A percentile compares a stretch with the other conserved stretches of the same genome.
Evolutionary conservation across 2,113 vertebrate species (phyloP).

Genomic region (Cololabis saira): DNA sequence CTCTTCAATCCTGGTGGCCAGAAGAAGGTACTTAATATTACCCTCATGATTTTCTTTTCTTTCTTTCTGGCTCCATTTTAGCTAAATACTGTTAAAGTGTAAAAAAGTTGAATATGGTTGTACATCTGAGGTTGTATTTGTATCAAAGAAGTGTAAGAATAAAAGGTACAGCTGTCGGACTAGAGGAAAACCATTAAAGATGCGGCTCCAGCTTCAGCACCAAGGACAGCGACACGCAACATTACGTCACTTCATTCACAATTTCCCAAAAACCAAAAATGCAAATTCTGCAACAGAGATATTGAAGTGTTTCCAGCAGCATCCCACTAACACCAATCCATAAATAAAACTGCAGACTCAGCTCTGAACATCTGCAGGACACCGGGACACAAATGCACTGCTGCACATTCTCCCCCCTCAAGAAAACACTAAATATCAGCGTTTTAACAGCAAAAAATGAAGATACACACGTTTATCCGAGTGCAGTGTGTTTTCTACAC

Average conservation of each 20-base stretch:
- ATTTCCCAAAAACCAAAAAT: not conserved
- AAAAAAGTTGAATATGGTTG: too few relatives aligned
- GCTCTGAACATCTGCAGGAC: constrained; percentile 40
- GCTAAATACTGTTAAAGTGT: too few relatives aligned
- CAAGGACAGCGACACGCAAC: constrained; percentile 76
- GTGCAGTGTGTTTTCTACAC: not conserved
- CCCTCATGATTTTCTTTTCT: too few relatives aligned
- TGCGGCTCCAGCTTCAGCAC: constrained; percentile 75
- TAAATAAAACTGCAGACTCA: not conserved
- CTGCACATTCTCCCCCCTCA: not conserved
- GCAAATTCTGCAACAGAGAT: not conserved
- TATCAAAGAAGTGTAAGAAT: too few relatives aligned
- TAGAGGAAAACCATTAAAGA: constrained; percentile 10
- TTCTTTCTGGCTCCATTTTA: too few relatives aligned
- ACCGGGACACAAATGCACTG: constrained; percentile 18
- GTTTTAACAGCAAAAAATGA: too few relatives aligned
- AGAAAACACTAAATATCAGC: not conserved
- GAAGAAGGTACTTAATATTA: too few relatives aligned
- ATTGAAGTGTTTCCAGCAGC: not conserved
- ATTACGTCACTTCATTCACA: not conserved
- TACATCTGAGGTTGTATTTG: too few relatives aligned
- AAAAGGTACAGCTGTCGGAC: not conserved
- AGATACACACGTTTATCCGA: not conserved
- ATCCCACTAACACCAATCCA: not conserved
- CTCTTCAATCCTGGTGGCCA: too few relatives aligned